A percentile compares a stretch with the other conserved stretches of the same genome.
Conservation (phyloP, 2,888 invertebrate species). For the Odontomyia ornata region DNA sequence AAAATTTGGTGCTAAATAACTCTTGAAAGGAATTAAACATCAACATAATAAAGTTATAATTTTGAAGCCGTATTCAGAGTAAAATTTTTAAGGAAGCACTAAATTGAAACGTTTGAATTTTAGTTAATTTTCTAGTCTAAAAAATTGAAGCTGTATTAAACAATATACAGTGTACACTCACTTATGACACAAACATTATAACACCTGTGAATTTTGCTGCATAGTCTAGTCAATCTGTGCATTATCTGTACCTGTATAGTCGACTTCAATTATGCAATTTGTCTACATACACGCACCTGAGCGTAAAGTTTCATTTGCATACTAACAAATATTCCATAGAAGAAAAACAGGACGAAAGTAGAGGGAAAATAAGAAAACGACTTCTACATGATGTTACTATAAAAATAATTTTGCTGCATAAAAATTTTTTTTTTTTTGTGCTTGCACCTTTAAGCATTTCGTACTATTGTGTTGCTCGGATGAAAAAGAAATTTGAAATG, state of each 20-base stretch:
- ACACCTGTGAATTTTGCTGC: not conserved
- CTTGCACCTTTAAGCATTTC: not conserved
- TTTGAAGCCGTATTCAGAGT: too few relatives aligned
- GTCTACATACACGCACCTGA: not conserved
- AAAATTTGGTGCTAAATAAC: too few relatives aligned
- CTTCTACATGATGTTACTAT: not conserved
- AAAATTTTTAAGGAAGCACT: too few relatives aligned
- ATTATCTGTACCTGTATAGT: not conserved
- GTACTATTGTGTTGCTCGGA: conserved; percentile 2
- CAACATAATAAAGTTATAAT: too few relatives aligned
- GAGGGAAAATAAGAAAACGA: conserved; percentile 2
- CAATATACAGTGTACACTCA: not conserved
- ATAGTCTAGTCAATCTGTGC: not conserved
- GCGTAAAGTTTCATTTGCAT: not conserved
- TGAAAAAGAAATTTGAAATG: not conserved
- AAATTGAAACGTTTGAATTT: too few relatives aligned
- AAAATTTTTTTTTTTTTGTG: too few relatives aligned
- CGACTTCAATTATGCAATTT: not conserved
- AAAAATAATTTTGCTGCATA: not conserved
- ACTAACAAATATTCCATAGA: not conserved
- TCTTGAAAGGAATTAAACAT: too few relatives aligned
- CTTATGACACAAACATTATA: not conserved
- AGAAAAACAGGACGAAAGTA: not conserved
- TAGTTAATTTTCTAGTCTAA: not conserved
- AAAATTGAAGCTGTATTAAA: not conserved